Evolutionary conservation across 2,113 vertebrate species (phyloP).

Genomic region (Chroicocephalus ridibundus): DNA sequence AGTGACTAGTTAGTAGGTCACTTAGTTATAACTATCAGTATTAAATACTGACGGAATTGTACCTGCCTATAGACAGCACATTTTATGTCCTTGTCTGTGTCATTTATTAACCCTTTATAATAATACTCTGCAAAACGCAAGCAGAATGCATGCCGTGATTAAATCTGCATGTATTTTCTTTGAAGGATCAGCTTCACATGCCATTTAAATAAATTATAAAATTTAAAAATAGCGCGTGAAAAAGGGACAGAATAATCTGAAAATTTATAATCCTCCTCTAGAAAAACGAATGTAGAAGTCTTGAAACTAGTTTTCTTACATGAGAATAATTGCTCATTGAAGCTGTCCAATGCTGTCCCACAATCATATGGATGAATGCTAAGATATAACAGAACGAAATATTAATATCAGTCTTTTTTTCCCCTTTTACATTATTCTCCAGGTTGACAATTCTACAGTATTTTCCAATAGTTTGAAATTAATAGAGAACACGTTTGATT

Average conservation of each 20-base stretch:
- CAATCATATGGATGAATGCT: background rate
- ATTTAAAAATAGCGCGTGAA: background rate
- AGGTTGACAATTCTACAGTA: background rate
- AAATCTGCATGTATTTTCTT: background rate
- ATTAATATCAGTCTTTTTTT: background rate
- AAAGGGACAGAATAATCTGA: background rate
- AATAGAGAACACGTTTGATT: background rate
- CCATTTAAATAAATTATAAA: background rate
- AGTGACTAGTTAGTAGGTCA: background rate
- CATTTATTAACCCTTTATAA: background rate
- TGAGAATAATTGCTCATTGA: background rate
- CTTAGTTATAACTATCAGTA: background rate
- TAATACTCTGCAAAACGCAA: background rate
- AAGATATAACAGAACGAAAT: background rate
- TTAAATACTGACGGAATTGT: background rate
- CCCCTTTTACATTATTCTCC: background rate
- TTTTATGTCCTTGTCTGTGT: background rate
- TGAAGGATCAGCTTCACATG: background rate
- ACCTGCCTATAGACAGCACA: background rate
- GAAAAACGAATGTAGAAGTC: background rate
- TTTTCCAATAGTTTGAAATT: background rate
- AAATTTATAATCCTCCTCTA: background rate
- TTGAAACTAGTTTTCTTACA: background rate
- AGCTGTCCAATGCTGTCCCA: background rate
- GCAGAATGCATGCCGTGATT: background rate